A percentile compares a stretch with the other conserved stretches of the same genome.
Conservation (phyloP, 30 jellyfish, hydroid and myxozoan species). For the Chironex yamaguchii region DNA sequence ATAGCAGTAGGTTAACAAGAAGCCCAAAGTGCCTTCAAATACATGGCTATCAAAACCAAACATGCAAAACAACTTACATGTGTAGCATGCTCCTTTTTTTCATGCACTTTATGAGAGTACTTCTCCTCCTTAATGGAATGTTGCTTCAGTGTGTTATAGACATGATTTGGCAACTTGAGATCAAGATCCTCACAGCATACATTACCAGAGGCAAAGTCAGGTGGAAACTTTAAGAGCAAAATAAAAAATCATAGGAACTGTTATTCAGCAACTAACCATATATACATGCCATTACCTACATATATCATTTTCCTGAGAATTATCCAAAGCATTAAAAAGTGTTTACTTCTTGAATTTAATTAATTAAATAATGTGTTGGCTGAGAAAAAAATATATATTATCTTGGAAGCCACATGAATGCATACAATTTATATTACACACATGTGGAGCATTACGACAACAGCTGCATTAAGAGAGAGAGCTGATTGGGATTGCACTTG, state of each 20-base stretch:
- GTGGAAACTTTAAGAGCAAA: conserved; percentile 98
- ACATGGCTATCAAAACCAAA: too few relatives aligned
- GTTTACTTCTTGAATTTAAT: too few relatives aligned
- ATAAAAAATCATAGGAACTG: neutral
- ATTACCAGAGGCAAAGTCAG: conserved; percentile 91
- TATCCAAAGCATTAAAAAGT: neutral
- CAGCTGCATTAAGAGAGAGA: too few relatives aligned
- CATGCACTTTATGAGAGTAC: conserved; percentile 81
- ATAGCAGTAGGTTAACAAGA: too few relatives aligned
- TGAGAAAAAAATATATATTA: too few relatives aligned
- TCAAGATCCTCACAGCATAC: conserved; percentile 84
- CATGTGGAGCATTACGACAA: too few relatives aligned
- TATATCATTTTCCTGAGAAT: neutral
- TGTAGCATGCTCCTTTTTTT: conserved; percentile 92
- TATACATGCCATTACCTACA: neutral
- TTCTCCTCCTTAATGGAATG: conserved; percentile 94
- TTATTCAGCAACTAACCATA: neutral
- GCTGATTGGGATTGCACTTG: too few relatives aligned
- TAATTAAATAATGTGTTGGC: too few relatives aligned
- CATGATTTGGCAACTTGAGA: conserved; percentile 94
- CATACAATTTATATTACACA: too few relatives aligned
- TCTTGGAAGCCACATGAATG: too few relatives aligned
- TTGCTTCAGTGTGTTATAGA: conserved; percentile 82
- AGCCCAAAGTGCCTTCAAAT: too few relatives aligned
- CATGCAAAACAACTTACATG: conserved; percentile 79